Evolutionary conservation across 1,140 invertebrate species (phyloP).

Genomic region (Brevipalpus yothersi): DNA sequence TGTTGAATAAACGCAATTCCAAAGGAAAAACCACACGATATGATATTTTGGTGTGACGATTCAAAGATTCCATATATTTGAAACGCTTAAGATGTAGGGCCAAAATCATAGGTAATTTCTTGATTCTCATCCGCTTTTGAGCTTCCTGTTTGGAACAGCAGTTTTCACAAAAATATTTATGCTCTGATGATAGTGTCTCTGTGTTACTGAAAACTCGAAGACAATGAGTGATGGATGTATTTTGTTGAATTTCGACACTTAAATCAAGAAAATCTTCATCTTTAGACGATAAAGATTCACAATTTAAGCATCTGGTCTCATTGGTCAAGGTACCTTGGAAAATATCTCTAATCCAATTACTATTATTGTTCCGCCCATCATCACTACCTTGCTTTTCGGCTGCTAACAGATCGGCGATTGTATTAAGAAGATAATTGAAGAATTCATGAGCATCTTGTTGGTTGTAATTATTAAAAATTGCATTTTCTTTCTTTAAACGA

Average conservation of each 20-base stretch:
- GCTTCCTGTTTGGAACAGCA: slow-evolving; percentile 99
- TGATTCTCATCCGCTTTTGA: slow-evolving; percentile 82
- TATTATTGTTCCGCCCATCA: slow-evolving; percentile 23
- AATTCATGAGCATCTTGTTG: slow-evolving; percentile 99
- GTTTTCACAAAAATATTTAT: slow-evolving; percentile 99
- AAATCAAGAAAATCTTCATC: slow-evolving; percentile 99
- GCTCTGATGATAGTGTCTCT: slow-evolving; percentile 94
- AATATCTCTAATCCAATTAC: slow-evolving; percentile 98
- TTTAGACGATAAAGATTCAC: slow-evolving; percentile 48
- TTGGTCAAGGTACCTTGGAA: slow-evolving; percentile 98
- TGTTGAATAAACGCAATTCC: slow-evolving; percentile 90
- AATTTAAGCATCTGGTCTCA: slow-evolving; percentile 95
- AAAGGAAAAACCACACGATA: slow-evolving; percentile 95
- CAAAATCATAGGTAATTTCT: slow-evolving; percentile 89
- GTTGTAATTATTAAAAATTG: slow-evolving; percentile 98
- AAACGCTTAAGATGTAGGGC: slow-evolving; percentile 90
- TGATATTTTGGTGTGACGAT: slow-evolving; percentile 93
- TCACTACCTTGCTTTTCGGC: slow-evolving; percentile 4
- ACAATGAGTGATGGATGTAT: slow-evolving; percentile 96
- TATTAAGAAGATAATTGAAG: slow-evolving; percentile 91
- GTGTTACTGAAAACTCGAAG: slow-evolving; percentile 91
- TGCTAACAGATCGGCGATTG: slow-evolving; percentile 35
- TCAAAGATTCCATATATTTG: slow-evolving; percentile 97
- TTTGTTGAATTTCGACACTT: slow-evolving; percentile 96
- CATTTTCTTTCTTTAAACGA: slow-evolving; percentile 91